Evolutionary conservation across 2,797 vertebrate species (phyloP).

Genomic region (Tiaroga cobitis): DNA sequence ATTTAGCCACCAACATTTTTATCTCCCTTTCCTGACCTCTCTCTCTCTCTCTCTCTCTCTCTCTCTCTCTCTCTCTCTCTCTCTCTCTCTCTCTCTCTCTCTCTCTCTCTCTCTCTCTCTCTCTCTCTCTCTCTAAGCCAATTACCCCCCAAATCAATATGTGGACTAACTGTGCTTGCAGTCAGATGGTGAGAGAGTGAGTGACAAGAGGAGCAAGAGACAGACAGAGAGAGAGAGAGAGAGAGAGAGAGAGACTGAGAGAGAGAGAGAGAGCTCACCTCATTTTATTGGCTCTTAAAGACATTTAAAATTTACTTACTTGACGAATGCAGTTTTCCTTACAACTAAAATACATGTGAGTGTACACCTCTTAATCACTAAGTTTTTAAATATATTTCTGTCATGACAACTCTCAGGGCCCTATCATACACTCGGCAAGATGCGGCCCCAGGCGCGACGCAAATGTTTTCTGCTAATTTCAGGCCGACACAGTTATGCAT

Average conservation of each 20-base stretch:
- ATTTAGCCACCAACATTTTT: conserved; percentile 51
- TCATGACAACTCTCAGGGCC: no score
- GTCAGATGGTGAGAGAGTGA: conserved; percentile 34
- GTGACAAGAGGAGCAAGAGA: not conserved
- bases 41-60: not conserved
- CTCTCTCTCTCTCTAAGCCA: conserved; percentile 45
- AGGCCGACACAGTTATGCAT: no score
- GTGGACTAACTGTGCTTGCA: conserved; percentile 48
- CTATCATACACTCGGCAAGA: no score
- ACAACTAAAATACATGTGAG: not conserved
- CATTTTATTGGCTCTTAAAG: no score
- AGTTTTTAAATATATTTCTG: not conserved
- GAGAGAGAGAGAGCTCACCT: no score
- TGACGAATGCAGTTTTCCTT: not conserved
- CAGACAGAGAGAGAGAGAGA: not conserved
- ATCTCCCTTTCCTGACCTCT: conserved; percentile 35
- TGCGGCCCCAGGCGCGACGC: no score
- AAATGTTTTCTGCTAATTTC: no score
- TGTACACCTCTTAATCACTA: not conserved
- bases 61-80: not conserved
- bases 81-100: conserved; percentile 1
- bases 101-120: not conserved
- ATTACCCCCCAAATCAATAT: conserved; percentile 74
- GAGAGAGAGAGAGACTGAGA: not conserved
- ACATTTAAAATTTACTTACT: no score